phyloP scores from a whole-genome alignment of 1,140 invertebrate species.

The Colletes latitarsis region DNA sequence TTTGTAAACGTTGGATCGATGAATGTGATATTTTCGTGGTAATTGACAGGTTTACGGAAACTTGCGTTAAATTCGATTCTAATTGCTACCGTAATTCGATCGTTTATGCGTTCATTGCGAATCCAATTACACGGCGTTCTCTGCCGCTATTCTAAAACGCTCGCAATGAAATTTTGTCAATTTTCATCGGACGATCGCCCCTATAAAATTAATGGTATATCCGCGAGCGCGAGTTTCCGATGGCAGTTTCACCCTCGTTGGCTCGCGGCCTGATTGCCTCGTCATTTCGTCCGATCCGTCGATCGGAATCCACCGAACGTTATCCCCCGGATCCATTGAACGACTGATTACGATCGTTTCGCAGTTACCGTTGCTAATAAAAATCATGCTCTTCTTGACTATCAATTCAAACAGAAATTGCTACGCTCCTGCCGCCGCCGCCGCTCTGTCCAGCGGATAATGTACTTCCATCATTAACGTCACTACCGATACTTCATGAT shows the following conservation, averaged over 20 bases:
- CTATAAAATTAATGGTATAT: constrained; percentile 32
- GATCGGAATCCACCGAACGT: constrained; percentile 9
- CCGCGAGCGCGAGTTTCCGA: constrained; percentile 30
- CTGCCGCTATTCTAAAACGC: constrained; percentile 79
- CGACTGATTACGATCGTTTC: constrained; percentile 61
- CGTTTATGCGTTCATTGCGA: constrained; percentile 9
- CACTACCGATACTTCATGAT: constrained; percentile 53
- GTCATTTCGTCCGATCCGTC: constrained; percentile 38
- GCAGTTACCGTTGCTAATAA: constrained; percentile 54
- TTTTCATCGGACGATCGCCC: constrained; percentile 70
- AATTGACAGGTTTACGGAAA: background rate
- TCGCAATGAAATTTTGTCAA: constrained; percentile 79
- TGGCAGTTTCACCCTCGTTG: constrained; percentile 42
- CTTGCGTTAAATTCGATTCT: background rate
- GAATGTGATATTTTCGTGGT: background rate
- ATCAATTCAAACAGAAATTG: constrained; percentile 59
- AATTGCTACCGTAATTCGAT: background rate
- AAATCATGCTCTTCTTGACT: constrained; percentile 56
- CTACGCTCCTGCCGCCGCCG: constrained; percentile 32
- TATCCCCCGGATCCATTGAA: constrained; percentile 35
- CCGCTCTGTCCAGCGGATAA: constrained; percentile 30
- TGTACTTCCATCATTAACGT: constrained; percentile 52
- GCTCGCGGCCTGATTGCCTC: constrained; percentile 40
- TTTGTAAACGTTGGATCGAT: no score
- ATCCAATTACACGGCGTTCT: constrained; percentile 79